Base-by-base conservation (phyloP, 1,140 invertebrate species). In the Aphelinus certus region DNA sequence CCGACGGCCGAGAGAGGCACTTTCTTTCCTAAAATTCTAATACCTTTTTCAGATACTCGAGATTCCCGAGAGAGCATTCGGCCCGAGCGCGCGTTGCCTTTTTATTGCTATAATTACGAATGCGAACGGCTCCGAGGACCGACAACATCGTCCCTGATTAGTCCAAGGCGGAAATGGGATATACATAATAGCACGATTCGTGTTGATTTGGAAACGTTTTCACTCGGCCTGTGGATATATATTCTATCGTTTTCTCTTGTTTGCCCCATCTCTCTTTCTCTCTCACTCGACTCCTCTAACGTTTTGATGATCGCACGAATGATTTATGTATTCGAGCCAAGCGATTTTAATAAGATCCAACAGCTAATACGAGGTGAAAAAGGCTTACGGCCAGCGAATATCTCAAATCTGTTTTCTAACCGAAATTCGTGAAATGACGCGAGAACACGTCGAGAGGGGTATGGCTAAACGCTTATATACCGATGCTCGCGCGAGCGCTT, bases 21-120 rank as follows among this genome's bases (percentile, higher is more conserved):
- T 65, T 65, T 65, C 46, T 65, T 65, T 65, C 63, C n/a, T 26
- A 6, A 65, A 65, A 65, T 62, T 62, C 61, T 62, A 47, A 48
- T 26, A 60, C 7, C 26, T 26, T 26, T 26, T 26, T 26, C 26
- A 26, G 26, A 26, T 26, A 26, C 26, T 26, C 26, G 26, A 26
- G 26, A 26, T 26, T 26, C 26, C 26, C 26, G 26, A 26, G 26
- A 26, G 26, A 26, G 26, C 26, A 26, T 26, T 26, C 26, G 26
- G 26, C 26, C 26, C 0, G 26, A 26, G 26, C 26, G 26, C 26
- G 26, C 26, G 26, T 26, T n/a, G 43, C 9, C n/a, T 60, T 60
- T 69, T 60, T 69, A 47, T 49, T 6, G 58, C 46, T 69, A 60
- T 60, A 69, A 69, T 69, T 69, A 61, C 46, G 42, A 26, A 51